Evolutionary conservation across 2,888 invertebrate genomes (phyloP).

Genomic region (Lasioglossum morio): DNA sequence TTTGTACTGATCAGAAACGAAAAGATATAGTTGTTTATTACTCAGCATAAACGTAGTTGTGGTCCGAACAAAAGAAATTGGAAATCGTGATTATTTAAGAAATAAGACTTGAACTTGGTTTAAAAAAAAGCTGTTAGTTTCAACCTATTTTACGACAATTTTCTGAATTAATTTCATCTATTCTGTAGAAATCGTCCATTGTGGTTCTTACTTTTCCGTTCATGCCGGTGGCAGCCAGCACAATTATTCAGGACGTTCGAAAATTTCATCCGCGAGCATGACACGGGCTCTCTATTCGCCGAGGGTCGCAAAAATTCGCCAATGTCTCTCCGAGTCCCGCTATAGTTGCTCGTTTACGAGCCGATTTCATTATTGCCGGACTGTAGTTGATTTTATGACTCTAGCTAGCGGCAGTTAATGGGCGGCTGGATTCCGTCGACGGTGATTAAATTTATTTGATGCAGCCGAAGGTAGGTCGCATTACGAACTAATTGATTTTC

Average conservation of each 20-base stretch:
- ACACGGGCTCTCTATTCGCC: not conserved
- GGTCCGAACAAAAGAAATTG: too few relatives aligned
- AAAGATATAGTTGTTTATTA: too few relatives aligned
- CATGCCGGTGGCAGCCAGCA: not conserved
- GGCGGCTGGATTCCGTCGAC: conserved; percentile 23
- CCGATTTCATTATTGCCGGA: conserved; percentile 41
- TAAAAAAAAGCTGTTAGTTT: too few relatives aligned
- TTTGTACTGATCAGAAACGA: too few relatives aligned
- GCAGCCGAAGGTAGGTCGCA: conserved; percentile 23
- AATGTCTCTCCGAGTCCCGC: not conserved
- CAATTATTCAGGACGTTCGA: not conserved
- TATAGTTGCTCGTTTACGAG: conserved; percentile 32
- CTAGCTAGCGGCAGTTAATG: conserved; percentile 13
- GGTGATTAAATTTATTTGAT: conserved; percentile 58
- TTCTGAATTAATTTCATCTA: not conserved
- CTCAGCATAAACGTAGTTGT: too few relatives aligned
- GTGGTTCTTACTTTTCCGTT: not conserved
- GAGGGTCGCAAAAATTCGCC: conserved; percentile 5
- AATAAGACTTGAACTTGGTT: too few relatives aligned
- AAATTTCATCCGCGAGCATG: not conserved
- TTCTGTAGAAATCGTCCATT: not conserved
- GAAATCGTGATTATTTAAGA: too few relatives aligned
- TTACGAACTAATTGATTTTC: conserved; percentile 59
- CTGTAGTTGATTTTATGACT: conserved; percentile 47
- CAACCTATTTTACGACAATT: not conserved